Evolutionary conservation across 2,888 invertebrate species (phyloP).

Genomic region (Drosophila prolongata): DNA sequence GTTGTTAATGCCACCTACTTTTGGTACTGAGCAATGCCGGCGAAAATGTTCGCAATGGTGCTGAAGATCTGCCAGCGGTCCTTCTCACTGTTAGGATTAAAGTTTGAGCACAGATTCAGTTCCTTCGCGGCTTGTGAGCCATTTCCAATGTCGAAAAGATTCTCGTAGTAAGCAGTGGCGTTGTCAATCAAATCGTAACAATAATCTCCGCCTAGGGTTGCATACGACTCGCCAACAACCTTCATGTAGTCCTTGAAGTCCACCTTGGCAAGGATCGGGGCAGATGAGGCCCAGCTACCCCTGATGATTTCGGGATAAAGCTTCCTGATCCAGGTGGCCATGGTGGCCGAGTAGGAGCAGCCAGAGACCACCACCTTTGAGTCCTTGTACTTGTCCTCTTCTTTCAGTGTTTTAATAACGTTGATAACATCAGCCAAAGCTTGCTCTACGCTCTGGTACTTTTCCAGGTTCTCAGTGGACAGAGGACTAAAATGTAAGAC

Average conservation of each 20-base stretch:
- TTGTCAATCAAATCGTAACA: constrained; percentile 72
- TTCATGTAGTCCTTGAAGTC: constrained; percentile 85
- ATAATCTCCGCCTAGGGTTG: constrained; percentile 56
- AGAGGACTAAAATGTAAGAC: constrained; percentile 30
- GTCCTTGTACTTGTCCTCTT: constrained; percentile 66
- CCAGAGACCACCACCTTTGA: constrained; percentile 86
- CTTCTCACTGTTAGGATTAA: constrained; percentile 51
- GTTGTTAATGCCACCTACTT: constrained; percentile 39
- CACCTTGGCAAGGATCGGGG: constrained; percentile 86
- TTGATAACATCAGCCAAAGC: constrained; percentile 88
- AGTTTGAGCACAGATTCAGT: constrained; percentile 67
- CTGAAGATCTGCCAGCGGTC: constrained; percentile 72
- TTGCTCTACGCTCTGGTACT: constrained; percentile 87
- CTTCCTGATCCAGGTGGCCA: constrained; percentile 88
- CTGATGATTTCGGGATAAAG: constrained; percentile 87
- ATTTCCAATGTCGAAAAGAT: constrained; percentile 49
- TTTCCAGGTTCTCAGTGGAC: constrained; percentile 84
- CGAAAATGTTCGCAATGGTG: constrained; percentile 69
- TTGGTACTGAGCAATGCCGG: constrained; percentile 71
- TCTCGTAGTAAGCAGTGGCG: constrained; percentile 57
- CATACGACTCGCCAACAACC: constrained; percentile 66
- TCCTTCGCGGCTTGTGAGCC: constrained; percentile 49
- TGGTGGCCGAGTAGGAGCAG: constrained; percentile 88
- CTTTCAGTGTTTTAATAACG: constrained; percentile 85
- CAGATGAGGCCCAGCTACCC: constrained; percentile 87